Conservation (phyloP, 2,888 invertebrate genomes). For the Arctia plantaginis region DNA sequence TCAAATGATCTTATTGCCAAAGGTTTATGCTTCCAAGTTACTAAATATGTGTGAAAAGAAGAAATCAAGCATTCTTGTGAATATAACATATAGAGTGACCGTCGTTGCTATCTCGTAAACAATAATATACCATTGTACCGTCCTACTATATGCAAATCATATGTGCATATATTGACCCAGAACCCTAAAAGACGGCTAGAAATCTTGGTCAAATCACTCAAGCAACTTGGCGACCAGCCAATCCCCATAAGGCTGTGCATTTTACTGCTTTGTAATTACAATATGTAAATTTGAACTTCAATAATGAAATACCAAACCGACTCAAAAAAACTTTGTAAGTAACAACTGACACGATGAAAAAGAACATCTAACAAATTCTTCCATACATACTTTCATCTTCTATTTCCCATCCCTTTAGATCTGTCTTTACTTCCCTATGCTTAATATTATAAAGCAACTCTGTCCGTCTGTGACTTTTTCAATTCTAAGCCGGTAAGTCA, state of each 20-base stretch:
- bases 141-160: conserved; percentile 7
- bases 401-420: too few relatives aligned
- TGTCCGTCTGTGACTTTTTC: too few relatives aligned
- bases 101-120: background rate
- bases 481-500: too few relatives aligned
- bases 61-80: background rate
- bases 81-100: background rate
- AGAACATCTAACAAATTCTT: too few relatives aligned
- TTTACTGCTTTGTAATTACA: conserved; percentile 34
- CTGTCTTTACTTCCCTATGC: too few relatives aligned
- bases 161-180: conserved; percentile 27
- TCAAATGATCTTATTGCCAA: background rate
- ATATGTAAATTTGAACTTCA: conserved; percentile 22
- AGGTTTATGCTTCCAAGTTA: background rate
- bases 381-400: too few relatives aligned
- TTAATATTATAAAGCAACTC: too few relatives aligned
- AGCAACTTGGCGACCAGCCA: conserved; percentile 44
- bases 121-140: conserved; percentile 6
- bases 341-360: too few relatives aligned
- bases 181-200: conserved; percentile 30
- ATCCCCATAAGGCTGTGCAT: conserved; percentile 33
- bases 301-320: conserved; percentile 30
- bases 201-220: conserved; percentile 47
- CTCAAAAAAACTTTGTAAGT: too few relatives aligned
- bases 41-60: background rate